These are phyloP conservation scores for Neolamprologus hecqui DNA, from an alignment of 2,113 vertebrate genomes.

Conservation along the genomic window DNA sequence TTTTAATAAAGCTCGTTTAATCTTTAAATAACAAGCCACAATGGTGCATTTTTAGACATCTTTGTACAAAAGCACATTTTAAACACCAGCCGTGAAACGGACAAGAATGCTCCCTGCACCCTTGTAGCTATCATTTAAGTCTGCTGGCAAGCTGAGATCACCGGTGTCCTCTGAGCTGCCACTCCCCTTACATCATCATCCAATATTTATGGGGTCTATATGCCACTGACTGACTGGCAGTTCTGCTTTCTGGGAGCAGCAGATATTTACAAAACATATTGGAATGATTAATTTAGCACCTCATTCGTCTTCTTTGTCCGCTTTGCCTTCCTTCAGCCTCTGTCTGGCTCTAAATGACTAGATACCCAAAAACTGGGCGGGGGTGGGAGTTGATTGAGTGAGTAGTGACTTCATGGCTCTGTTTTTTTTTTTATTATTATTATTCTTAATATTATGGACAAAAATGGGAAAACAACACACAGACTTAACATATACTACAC, in stretches of 20 bases:
- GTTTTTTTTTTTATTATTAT: accelerated
- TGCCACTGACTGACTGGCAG: slow-evolving; percentile 7
- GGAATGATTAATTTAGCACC: slow-evolving; percentile 29
- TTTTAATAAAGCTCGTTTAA: background rate
- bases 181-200: slow-evolving; percentile 38
- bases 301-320: background rate
- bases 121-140: slow-evolving; percentile 7
- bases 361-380: background rate
- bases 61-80: background rate
- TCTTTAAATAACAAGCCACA: background rate
- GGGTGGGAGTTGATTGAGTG: background rate
- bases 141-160: slow-evolving; percentile 24
- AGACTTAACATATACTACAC: background rate
- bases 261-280: slow-evolving; percentile 56
- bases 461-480: background rate
- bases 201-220: slow-evolving; percentile 60
- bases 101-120: background rate
- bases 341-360: background rate
- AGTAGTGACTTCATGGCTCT: slow-evolving; percentile 9
- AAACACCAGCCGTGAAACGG: background rate
- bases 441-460: background rate
- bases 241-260: slow-evolving; percentile 1
- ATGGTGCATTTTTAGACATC: background rate
- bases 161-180: slow-evolving; percentile 50
- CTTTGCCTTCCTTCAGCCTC: background rate